Evolutionary conservation across 1,140 invertebrate genomes (phyloP).

Genomic region (Drosophila kanapiae): DNA sequence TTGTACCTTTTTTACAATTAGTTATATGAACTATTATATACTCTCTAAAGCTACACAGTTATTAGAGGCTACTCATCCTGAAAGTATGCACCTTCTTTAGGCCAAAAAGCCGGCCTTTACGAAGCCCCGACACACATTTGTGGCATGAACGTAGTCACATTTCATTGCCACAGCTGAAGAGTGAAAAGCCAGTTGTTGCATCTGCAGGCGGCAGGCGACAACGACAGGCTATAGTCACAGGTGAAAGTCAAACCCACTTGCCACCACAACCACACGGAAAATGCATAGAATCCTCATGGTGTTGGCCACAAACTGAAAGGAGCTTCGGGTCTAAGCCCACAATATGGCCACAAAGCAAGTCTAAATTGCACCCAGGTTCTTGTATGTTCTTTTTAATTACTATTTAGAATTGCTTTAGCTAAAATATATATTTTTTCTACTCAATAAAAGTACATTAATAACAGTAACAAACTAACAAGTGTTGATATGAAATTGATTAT

Average conservation of each 20-base stretch:
- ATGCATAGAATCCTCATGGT: slow-evolving; percentile 13
- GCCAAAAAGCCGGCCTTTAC: background rate
- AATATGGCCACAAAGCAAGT: slow-evolving; percentile 29
- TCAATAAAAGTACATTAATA: background rate
- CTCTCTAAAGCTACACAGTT: background rate
- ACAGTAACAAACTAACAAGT: background rate
- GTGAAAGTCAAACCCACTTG: slow-evolving; percentile 17
- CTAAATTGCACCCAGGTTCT: background rate
- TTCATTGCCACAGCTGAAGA: slow-evolving; percentile 55
- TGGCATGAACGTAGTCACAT: slow-evolving; percentile 38
- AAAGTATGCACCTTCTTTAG: slow-evolving; percentile 54
- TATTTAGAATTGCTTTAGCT: background rate
- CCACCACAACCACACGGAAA: slow-evolving; percentile 5
- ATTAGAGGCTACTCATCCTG: slow-evolving; percentile 22
- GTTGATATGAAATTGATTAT: background rate
- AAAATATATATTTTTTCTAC: background rate
- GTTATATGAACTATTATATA: background rate
- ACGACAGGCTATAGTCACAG: slow-evolving; percentile 9
- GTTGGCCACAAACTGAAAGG: slow-evolving; percentile 16
- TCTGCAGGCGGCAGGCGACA: background rate
- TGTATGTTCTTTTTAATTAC: slow-evolving; percentile 2
- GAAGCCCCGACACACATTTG: slow-evolving; percentile 3
- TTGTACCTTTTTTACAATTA: background rate
- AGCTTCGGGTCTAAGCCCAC: background rate
- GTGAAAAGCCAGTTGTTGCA: slow-evolving; percentile 20